Evolutionary conservation across 2,888 invertebrate species (phyloP), one percentile per base, ranked within the genome.

Genomic region (Amorpha juglandis): DNA sequence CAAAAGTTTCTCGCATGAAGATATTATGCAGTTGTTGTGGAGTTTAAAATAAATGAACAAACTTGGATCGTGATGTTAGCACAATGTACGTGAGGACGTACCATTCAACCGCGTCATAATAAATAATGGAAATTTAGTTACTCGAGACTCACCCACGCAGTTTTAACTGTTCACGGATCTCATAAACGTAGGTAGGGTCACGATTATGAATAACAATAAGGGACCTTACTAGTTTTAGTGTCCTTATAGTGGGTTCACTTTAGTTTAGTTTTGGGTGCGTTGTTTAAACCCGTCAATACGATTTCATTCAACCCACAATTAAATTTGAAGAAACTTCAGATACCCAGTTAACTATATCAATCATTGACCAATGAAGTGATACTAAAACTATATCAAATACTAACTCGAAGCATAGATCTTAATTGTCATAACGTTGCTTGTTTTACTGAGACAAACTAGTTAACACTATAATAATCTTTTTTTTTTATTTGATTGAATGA

Each of bases 1-100:
- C 70, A 70, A 69, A 79, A 80, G 76, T 82, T 80, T 77, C 69
- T 74, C 76, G 77, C 77, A 80, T 78, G 79, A 78, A 78, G 77
- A 77, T 72, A 79, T 79, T 80, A 79, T 82, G 79, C 79, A 82
- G 80, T 78, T 74, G 64, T 69, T 72, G 69, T 67, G 51, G 53
- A 69, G 69, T 74, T 71, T 35, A 72, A 70, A 80, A 81, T 78
- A 79, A 79, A 78, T 78, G 77, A 78, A 81, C 77, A 70, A 82
- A 83, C 78, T 82, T 77, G 71, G 71, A 74, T 72, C 76, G 75
- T 74, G 79, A 76, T 78, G 80, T 76, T 71, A 71, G 73, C 74
- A 69, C 71, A 68, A 69, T 62, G 71, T 58, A 69, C 74, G 77
- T 75, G 73, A 80, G 82, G 74, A 80, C 80, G 76, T 74, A 70